These are phyloP conservation scores for Poecile montanus DNA, from an alignment of 2,797 vertebrate species.

Conservation along the genomic window DNA sequence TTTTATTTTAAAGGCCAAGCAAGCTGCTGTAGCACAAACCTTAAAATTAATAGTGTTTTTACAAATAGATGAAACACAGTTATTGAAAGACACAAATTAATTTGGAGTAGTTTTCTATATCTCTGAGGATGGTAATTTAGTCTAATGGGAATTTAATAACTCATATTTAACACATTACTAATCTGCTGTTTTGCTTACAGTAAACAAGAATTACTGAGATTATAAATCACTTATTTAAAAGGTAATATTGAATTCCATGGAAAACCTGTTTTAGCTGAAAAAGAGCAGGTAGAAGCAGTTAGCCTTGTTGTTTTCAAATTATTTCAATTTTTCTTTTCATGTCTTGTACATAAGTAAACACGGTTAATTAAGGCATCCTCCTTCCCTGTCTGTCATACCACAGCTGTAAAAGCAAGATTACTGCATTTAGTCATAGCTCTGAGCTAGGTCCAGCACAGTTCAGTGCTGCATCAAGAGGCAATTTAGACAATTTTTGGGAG, in stretches of 20 bases:
- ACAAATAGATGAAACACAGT: slow-evolving; percentile 51
- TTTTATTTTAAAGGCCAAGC: neutral
- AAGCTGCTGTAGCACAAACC: neutral
- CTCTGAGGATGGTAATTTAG: slow-evolving; percentile 77
- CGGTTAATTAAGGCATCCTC: slow-evolving; percentile 52
- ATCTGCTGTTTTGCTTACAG: slow-evolving; percentile 77
- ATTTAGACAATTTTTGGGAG: neutral
- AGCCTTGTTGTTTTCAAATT: slow-evolving; percentile 60
- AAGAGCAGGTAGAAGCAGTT: slow-evolving; percentile 66
- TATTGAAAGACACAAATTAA: slow-evolving; percentile 70
- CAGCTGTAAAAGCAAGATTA: slow-evolving; percentile 37
- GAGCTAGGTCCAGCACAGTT: neutral
- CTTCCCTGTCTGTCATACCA: neutral
- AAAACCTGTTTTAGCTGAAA: slow-evolving; percentile 54
- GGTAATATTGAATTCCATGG: slow-evolving; percentile 37
- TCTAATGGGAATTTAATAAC: slow-evolving; percentile 82
- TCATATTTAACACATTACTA: slow-evolving; percentile 80
- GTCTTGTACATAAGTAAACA: slow-evolving; percentile 55
- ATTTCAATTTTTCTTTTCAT: slow-evolving; percentile 62
- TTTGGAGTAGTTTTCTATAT: slow-evolving; percentile 62
- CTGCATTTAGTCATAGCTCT: neutral
- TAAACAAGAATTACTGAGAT: slow-evolving; percentile 75
- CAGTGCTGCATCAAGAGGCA: neutral
- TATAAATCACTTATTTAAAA: slow-evolving; percentile 73
- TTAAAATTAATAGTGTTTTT: neutral